A percentile compares a stretch with the other conserved stretches of the same genome.
Conservation (phyloP, 2,113 vertebrate genomes). For the Collichthys lucidus region DNA sequence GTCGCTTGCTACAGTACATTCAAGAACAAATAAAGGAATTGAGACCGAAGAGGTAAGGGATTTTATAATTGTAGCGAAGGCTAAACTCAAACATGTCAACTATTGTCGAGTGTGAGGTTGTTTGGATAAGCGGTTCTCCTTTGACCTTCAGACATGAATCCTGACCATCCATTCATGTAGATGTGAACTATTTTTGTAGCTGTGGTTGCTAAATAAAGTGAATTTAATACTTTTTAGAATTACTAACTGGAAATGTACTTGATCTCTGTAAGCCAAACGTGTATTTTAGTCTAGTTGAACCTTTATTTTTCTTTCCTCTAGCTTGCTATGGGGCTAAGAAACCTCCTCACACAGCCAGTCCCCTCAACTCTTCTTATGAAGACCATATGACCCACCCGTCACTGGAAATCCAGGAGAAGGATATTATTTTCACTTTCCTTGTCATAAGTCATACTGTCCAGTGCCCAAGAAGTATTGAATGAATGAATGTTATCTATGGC, state of each 20-base stretch:
- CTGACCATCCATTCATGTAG: neutral
- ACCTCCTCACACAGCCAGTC: conserved; percentile 7
- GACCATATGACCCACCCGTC: conserved; percentile 37
- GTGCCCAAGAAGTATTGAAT: neutral
- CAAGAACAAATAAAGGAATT: no score
- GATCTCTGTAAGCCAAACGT: neutral
- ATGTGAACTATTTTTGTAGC: neutral
- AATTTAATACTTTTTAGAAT: neutral
- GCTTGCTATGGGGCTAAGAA: conserved; percentile 85
- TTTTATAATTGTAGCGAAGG: no score
- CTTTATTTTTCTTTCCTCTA: conserved; percentile 49
- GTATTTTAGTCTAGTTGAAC: neutral
- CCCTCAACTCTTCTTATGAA: neutral
- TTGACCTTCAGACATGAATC: neutral
- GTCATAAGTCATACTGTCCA: neutral
- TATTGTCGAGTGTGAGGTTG: no score
- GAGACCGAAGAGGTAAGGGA: no score
- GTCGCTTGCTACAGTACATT: no score
- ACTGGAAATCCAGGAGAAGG: conserved; percentile 24
- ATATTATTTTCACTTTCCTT: conserved; percentile 27
- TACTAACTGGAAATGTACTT: neutral
- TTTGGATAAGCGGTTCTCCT: no score
- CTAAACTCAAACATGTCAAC: no score
- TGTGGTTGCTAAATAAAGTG: no score
- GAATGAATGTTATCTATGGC: neutral